These are phyloP conservation scores for Lumbricus terrestris DNA, from an alignment of 2,888 invertebrate species.

Conservation along the genomic window DNA sequence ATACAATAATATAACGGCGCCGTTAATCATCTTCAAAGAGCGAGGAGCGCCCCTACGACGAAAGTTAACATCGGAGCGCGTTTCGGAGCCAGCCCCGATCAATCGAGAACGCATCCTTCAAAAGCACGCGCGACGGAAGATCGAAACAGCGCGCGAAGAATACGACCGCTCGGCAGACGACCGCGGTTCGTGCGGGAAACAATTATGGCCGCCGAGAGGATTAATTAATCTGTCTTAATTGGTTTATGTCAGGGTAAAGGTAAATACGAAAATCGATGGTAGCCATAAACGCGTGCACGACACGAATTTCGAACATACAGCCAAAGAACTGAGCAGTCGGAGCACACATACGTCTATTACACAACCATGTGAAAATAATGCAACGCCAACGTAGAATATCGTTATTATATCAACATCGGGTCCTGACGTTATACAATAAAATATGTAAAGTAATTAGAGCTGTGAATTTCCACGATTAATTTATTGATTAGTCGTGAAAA, in stretches of 20 bases:
- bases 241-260: slow-evolving; percentile 3
- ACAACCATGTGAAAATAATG: too few relatives aligned
- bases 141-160: neutral
- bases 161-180: neutral
- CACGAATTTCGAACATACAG: neutral
- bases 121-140: neutral
- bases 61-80: too few relatives aligned
- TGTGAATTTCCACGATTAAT: too few relatives aligned
- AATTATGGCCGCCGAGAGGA: neutral
- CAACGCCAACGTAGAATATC: too few relatives aligned
- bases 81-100: neutral
- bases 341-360: too few relatives aligned
- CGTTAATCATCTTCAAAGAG: neutral
- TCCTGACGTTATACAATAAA: too few relatives aligned
- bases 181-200: neutral
- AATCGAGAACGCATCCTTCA: neutral
- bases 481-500: too few relatives aligned
- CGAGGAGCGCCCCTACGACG: too few relatives aligned
- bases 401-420: too few relatives aligned
- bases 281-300: neutral
- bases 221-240: neutral
- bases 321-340: too few relatives aligned
- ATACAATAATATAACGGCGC: too few relatives aligned
- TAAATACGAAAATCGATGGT: neutral
- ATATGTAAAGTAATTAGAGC: too few relatives aligned